phyloP scores from a whole-genome alignment of 1,140 invertebrate genomes.

The Periplaneta americana region DNA sequence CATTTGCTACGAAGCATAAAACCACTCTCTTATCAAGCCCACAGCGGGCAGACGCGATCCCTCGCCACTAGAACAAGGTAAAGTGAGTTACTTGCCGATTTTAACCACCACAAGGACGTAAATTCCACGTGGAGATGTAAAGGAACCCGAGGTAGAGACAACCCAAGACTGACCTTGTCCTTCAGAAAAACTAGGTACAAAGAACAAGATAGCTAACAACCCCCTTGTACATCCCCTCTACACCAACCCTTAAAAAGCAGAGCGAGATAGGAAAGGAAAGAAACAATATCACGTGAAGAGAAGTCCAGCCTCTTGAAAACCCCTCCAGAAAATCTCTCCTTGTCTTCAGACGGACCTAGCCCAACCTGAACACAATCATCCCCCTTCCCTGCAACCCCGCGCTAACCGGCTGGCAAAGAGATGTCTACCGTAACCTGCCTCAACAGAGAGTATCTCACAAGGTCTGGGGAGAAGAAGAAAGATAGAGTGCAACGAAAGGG shows the following conservation, averaged over 20 bases:
- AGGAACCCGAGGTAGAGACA: not conserved
- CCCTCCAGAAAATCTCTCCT: not conserved
- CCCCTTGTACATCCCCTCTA: not conserved
- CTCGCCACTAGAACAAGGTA: too few species aligned
- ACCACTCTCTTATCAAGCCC: not conserved
- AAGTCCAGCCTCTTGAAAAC: not conserved
- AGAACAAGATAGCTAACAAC: not conserved
- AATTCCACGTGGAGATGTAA: not conserved
- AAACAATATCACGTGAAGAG: not conserved
- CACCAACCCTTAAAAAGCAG: not conserved
- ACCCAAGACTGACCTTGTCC: not conserved
- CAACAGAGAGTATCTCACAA: not conserved
- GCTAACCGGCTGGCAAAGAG: not conserved
- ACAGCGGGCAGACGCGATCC: too few species aligned
- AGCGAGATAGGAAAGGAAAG: not conserved
- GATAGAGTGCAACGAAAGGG: not conserved
- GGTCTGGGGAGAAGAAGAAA: not conserved
- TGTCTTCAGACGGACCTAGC: not conserved
- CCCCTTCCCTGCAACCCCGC: not conserved
- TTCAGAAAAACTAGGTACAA: not conserved
- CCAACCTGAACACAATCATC: not conserved
- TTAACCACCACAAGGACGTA: not conserved
- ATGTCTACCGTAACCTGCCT: not conserved
- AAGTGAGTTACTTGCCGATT: not conserved
- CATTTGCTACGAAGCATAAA: not conserved